A percentile compares a stretch with the other conserved stretches of the same genome.
phyloP scores from a whole-genome alignment of 2,113 vertebrate species.

The Sorex fumeus region DNA sequence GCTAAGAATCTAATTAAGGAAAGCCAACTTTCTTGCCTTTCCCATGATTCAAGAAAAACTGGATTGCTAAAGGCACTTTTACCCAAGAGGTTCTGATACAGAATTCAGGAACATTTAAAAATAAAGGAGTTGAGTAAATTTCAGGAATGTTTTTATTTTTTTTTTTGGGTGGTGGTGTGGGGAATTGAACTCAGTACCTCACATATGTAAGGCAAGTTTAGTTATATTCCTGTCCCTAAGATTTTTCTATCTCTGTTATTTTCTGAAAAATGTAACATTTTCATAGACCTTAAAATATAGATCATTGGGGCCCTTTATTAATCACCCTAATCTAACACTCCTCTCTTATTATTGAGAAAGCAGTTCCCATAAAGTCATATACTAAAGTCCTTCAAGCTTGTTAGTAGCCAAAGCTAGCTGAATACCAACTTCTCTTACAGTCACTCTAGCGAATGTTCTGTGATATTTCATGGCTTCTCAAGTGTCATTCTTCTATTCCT shows the following conservation, averaged over 20 bases:
- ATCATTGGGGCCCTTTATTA: not conserved
- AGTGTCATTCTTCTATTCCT: not conserved
- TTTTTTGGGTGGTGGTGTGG: too few species aligned
- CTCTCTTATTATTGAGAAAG: not conserved
- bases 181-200: too few species aligned
- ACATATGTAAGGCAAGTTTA: too few species aligned
- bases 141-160: constrained; percentile 7
- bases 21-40: constrained; percentile 17
- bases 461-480: not conserved
- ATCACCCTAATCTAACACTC: not conserved
- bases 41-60: constrained; percentile 8
- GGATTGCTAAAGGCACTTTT: not conserved
- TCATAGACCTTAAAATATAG: too few species aligned
- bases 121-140: constrained; percentile 50
- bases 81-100: not conserved
- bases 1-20: not conserved
- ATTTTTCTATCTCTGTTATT: not conserved
- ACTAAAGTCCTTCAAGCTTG: not conserved
- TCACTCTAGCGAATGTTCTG: not conserved
- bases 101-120: constrained; percentile 37
- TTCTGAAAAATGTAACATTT: not conserved
- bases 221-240: too few species aligned
- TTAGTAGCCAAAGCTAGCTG: not conserved
- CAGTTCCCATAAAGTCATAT: not conserved
- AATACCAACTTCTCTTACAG: not conserved